Conservation (phyloP, 2,888 invertebrate genomes). For the Sussaba pulchella region DNA sequence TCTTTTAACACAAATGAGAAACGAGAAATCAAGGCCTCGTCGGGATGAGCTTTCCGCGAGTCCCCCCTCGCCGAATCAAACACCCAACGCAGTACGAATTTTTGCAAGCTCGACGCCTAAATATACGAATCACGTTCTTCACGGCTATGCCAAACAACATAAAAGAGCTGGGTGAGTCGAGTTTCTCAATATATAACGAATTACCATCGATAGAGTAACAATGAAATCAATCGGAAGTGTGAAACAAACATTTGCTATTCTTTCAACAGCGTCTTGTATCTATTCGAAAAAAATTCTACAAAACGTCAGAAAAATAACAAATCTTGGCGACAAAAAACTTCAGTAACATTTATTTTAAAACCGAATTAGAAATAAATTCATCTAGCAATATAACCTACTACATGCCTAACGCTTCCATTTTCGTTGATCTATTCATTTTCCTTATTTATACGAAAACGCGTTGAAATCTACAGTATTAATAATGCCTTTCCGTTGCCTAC, state of each 20-base stretch:
- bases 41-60: conserved; percentile 32
- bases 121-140: conserved; percentile 73
- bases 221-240: neutral
- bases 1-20: conserved; percentile 62
- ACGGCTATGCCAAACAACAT: conserved; percentile 48
- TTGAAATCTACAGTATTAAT: too few relatives aligned
- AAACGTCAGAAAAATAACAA: too few relatives aligned
- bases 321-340: too few relatives aligned
- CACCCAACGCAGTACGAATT: conserved; percentile 34
- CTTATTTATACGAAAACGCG: too few relatives aligned
- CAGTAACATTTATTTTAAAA: too few relatives aligned
- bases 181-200: conserved; percentile 10
- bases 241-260: neutral
- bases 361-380: too few relatives aligned
- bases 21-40: conserved; percentile 62
- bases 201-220: conserved; percentile 6
- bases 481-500: too few relatives aligned
- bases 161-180: conserved; percentile 40
- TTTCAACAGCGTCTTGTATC: neutral
- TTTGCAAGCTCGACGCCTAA: conserved; percentile 68
- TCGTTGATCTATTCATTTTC: too few relatives aligned
- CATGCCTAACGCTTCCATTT: too few relatives aligned
- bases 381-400: too few relatives aligned
- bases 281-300: too few relatives aligned
- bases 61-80: conserved; percentile 49